Percentiles rank a stretch among this genome's conserved stretches.
These are phyloP conservation scores for Phenganax stokvisi DNA, from an alignment of 92 coral and sea anemone genomes.

Conservation along the genomic window DNA sequence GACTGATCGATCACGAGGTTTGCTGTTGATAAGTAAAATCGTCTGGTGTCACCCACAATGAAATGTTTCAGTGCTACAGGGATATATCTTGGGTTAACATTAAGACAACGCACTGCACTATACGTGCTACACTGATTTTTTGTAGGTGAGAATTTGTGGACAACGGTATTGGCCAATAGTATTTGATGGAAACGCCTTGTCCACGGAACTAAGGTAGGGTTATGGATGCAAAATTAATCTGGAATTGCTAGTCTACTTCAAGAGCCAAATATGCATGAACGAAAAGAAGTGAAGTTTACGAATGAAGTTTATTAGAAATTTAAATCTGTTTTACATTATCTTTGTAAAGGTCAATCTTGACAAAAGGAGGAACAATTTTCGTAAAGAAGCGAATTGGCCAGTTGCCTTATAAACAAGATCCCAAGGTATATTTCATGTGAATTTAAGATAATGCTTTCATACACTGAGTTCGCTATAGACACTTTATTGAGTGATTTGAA, in stretches of 20 bases:
- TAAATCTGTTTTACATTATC: background rate
- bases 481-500: no score
- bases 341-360: slow-evolving; percentile 41
- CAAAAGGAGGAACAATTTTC: slow-evolving; percentile 76
- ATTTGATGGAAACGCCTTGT: slow-evolving; percentile 57
- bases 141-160: slow-evolving; percentile 69
- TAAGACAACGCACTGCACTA: no score
- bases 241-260: no score
- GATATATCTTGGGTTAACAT: no score
- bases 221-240: no score
- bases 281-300: background rate
- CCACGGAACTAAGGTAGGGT: slow-evolving; percentile 46
- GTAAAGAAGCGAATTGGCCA: slow-evolving; percentile 90
- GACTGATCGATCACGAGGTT: no score
- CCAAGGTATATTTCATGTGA: slow-evolving; percentile 54
- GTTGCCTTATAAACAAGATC: slow-evolving; percentile 76
- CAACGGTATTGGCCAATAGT: slow-evolving; percentile 85
- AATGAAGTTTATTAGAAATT: background rate
- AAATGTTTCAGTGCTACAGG: no score
- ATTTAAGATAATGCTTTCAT: no score
- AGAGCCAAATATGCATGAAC: no score
- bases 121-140: background rate
- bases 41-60: no score
- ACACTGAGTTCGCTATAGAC: no score
- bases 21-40: no score